Conservation (phyloP, 2,888 invertebrate species). For the Pecten maximus region DNA sequence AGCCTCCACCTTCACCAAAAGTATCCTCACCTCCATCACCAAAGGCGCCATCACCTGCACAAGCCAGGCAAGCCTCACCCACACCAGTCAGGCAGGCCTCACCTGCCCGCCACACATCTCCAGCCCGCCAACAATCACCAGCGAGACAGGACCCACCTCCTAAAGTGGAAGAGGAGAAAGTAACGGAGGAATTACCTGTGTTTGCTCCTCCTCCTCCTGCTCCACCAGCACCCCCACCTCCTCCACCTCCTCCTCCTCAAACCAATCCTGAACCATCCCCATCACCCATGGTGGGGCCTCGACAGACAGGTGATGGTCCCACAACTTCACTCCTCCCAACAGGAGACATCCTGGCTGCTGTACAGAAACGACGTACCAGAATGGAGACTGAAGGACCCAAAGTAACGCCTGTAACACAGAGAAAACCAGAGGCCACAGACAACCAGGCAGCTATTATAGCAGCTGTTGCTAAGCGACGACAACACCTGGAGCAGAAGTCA, state of each 20-base stretch:
- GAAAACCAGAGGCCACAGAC: constrained; percentile 50
- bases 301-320: constrained; percentile 52
- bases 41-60: constrained; percentile 35
- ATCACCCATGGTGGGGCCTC: constrained; percentile 50
- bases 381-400: constrained; percentile 71
- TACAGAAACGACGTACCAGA: constrained; percentile 72
- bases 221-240: constrained; percentile 58
- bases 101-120: not conserved
- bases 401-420: constrained; percentile 41
- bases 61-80: not conserved
- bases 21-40: constrained; percentile 55
- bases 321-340: constrained; percentile 60
- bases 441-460: constrained; percentile 78
- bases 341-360: constrained; percentile 77
- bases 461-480: constrained; percentile 78
- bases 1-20: constrained; percentile 52
- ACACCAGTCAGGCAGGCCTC: not conserved
- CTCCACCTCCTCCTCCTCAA: constrained; percentile 61
- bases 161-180: not conserved
- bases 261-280: constrained; percentile 51
- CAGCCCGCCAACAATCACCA: constrained; percentile 10
- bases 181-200: constrained; percentile 42
- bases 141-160: not conserved
- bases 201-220: constrained; percentile 57
- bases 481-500: constrained; percentile 70